Base-by-base conservation (phyloP, 2,797 vertebrate species). In the Amblyraja radiata region DNA sequence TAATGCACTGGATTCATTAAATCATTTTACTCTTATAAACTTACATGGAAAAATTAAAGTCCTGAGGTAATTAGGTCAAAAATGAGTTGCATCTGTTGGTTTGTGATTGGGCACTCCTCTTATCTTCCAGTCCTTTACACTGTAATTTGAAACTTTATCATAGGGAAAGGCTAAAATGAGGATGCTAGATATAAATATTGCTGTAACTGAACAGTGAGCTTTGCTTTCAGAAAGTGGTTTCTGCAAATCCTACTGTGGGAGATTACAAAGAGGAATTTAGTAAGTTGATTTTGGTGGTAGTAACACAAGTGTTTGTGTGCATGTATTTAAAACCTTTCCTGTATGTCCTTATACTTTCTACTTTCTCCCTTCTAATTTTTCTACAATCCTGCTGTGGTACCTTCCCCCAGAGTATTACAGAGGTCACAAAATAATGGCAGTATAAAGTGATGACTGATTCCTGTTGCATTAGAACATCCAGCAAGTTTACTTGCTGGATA, bases 231-330 rank as follows among this genome's bases (percentile, higher is more conserved):
- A 68, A 88, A 68, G 6, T 88, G 61, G 9, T 68, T n/a, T 65
- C n/a, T n/a, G 58, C 28, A 65, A 68, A 88, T 68, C 63, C n/a
- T 88, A 32, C 2, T 32, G 28, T 32, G 61, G 84, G 16, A 88
- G 84, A 68, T 68, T 28, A 28, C 25, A n/a, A 65, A 65, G 28
- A 32, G 61, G n/a, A 88, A 63, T 21, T 9, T 9, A 54, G 28
- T 23, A 25, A 9, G 61, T 88, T 14, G 84, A 18, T 63, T 88
- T 88, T 14, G 61, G 28, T 88, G 61, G 32, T 21, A 68, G 84
- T 88, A 65, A 88, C n/a, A n/a, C 84, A 88, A 32, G 84, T 88
- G 61, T 88, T 68, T 88, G 83, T 63, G 83, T 28, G 18, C 21
- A 28, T 86, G 83, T 86, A 32, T 88, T 88, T 88, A 21, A 88